Conservation (phyloP, 2,113 vertebrate genomes). For the Hoplias malabaricus region DNA sequence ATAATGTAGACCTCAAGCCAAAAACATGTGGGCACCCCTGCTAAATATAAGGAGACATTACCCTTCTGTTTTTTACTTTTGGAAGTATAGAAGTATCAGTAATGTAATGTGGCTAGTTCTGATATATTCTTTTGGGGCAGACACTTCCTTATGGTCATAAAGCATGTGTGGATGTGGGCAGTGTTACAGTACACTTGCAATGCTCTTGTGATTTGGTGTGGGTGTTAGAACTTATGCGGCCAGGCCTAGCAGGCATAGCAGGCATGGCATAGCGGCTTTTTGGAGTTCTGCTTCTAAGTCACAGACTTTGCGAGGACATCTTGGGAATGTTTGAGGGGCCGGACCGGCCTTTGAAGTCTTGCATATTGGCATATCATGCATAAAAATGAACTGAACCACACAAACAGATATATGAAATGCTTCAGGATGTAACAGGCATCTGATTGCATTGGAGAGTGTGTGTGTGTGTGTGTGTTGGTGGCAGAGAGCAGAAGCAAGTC, state of each 20-base stretch:
- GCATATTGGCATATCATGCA: conserved; percentile 59
- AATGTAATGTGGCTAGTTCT: too few species aligned
- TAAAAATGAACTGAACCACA: conserved; percentile 55
- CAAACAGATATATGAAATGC: background rate
- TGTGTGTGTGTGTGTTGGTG: background rate
- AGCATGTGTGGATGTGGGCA: background rate
- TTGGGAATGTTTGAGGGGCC: conserved; percentile 4
- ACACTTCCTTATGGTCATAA: background rate
- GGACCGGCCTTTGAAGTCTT: conserved; percentile 66
- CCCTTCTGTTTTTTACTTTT: too few species aligned
- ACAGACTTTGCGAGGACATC: conserved; percentile 35
- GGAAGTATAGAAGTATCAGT: too few species aligned
- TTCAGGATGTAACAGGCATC: background rate
- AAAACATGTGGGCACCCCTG: too few species aligned
- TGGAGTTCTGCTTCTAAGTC: conserved; percentile 34
- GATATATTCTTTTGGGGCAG: background rate
- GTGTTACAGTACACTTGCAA: background rate
- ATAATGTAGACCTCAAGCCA: too few species aligned
- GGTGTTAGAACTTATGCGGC: background rate
- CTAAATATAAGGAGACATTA: too few species aligned
- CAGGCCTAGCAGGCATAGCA: background rate
- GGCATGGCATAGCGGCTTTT: background rate
- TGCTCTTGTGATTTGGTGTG: background rate
- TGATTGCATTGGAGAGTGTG: background rate
- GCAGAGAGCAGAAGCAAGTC: background rate